Evolutionary conservation across 2,113 vertebrate species (phyloP), one percentile per base, ranked within the genome.

Genomic region (Oreochromis niloticus): DNA sequence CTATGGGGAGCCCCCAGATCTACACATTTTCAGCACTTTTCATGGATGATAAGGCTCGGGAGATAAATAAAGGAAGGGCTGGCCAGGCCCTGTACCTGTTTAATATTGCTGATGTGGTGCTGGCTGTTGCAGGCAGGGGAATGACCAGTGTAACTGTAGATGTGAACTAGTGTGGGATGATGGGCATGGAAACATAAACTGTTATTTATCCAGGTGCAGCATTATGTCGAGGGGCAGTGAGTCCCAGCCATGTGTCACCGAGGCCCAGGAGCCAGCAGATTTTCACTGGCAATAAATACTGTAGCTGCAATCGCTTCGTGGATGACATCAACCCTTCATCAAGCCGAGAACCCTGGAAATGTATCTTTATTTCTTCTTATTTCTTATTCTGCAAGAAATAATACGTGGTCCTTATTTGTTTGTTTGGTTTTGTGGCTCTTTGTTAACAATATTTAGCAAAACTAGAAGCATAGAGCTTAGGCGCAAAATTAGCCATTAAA

Each of bases 11-110:
- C 9, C 6, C 71, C 22, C 13, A 79, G 83, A 92, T 87, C 87
- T 80, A 43, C 83, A 82, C 75, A 83, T 91, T 95, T 95, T 96
- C 91, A 92, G 92, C 90, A 91, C 92, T 95, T 96, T 96, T 95
- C 89, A 95, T 94, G 92, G 94, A 89, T 93, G 91, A 94, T 90
- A 92, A 93, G 75, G 41, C 90, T 83, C 71, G 71, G 63, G 78
- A 93, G 94, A 94, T 94, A 93, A 95, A 95, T 93, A 91, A 87
- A 88, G 92, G 59, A 80, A 48, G 71, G 68, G 80, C 84, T 73
- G 10, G 41, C 24, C 48, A 71, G 63, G 81, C 71, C 30, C 30
- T 78, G 27, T 78, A 61, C 61, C 54, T 84, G 41, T 88, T 90
- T 92, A 91, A 93, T 93, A 92, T 83, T 94, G 92, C 93, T 94